Conservation (phyloP, 1,140 invertebrate species). For the Cylas formicarius region DNA sequence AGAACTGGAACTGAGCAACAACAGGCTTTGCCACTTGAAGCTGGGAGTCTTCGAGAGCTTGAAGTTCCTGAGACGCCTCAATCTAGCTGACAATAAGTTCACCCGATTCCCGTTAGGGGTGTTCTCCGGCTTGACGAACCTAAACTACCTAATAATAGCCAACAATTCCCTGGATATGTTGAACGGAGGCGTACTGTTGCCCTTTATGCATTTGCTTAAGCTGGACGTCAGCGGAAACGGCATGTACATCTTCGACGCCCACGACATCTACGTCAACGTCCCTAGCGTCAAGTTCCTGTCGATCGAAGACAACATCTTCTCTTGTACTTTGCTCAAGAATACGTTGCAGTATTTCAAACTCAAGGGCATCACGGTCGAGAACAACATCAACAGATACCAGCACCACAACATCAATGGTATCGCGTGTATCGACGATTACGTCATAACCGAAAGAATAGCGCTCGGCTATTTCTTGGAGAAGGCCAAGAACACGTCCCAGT, state of each 20-base stretch:
- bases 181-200: conserved; percentile 24
- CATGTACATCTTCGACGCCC: conserved; percentile 31
- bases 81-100: conserved; percentile 34
- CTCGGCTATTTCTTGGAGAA: too few species aligned
- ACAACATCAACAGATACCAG: conserved; percentile 24
- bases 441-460: conserved; percentile 10
- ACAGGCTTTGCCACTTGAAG: conserved; percentile 32
- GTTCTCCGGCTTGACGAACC: conserved; percentile 32
- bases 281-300: conserved; percentile 26
- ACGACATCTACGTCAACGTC: conserved; percentile 20
- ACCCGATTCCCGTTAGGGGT: conserved; percentile 26
- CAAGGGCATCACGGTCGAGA: conserved; percentile 26
- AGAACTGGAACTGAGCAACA: conserved; percentile 31
- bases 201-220: conserved; percentile 23
- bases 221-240: conserved; percentile 34
- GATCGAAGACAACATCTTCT: conserved; percentile 34
- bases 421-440: conserved; percentile 28
- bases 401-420: conserved; percentile 36
- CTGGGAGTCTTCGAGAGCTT: conserved; percentile 32
- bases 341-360: conserved; percentile 29
- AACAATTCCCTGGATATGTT: conserved; percentile 29
- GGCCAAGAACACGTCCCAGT: too few species aligned
- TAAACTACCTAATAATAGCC: conserved; percentile 30
- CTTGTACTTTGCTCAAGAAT: conserved; percentile 26
- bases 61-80: conserved; percentile 23